These are phyloP conservation scores for Drosophila malerkotliana DNA, from an alignment of 1,140 invertebrate species.

Conservation along the genomic window DNA sequence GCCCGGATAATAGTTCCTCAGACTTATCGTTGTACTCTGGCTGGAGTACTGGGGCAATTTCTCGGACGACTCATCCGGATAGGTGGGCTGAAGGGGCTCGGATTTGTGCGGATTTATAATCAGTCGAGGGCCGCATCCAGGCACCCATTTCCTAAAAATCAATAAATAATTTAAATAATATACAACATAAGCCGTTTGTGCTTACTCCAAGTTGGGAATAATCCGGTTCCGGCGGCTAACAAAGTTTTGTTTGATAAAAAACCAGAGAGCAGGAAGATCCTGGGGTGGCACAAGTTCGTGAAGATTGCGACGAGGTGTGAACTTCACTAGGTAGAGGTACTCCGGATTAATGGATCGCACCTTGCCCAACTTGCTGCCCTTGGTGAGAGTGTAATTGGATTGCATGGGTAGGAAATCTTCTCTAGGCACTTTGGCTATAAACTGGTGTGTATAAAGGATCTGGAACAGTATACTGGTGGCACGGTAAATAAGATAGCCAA, in stretches of 20 bases:
- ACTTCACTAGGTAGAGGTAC: conserved; percentile 85
- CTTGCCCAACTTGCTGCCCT: conserved; percentile 64
- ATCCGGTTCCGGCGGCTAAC: conserved; percentile 85
- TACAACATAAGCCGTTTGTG: not conserved
- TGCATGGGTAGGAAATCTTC: conserved; percentile 86
- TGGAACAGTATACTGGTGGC: conserved; percentile 86
- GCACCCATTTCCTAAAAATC: conserved; percentile 86
- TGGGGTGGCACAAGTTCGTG: conserved; percentile 83
- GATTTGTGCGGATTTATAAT: conserved; percentile 83
- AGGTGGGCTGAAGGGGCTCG: conserved; percentile 34
- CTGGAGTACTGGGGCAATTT: conserved; percentile 66
- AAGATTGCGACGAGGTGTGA: conserved; percentile 85
- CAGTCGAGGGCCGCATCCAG: conserved; percentile 86
- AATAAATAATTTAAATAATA: not conserved
- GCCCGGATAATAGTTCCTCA: conserved; percentile 84
- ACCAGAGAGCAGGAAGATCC: conserved; percentile 86
- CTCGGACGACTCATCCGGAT: conserved; percentile 84
- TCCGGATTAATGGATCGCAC: conserved; percentile 85
- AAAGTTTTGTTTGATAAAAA: conserved; percentile 86
- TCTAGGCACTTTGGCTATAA: conserved; percentile 85
- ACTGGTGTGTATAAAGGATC: conserved; percentile 85
- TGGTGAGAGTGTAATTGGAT: conserved; percentile 59
- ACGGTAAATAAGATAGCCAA: conserved; percentile 81
- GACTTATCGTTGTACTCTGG: conserved; percentile 59
- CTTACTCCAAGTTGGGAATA: conserved; percentile 87